Conservation (phyloP, 2,113 vertebrate species). For the Stomatorhinus ivindoensis region DNA sequence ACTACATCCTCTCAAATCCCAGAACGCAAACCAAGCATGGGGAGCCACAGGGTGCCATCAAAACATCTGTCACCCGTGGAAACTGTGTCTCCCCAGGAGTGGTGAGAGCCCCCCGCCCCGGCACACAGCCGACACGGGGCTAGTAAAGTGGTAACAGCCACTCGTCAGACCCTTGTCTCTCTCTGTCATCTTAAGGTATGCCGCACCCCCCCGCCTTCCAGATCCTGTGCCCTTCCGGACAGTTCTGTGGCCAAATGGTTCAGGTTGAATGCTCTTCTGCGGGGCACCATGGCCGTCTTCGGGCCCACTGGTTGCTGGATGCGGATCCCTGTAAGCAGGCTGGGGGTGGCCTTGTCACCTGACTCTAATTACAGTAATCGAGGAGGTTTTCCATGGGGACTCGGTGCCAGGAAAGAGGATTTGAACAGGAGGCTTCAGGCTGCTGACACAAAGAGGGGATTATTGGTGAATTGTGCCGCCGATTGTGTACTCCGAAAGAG, state of each 20-base stretch:
- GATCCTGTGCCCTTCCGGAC: not conserved
- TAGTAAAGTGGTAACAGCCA: not conserved
- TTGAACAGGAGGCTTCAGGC: not conserved
- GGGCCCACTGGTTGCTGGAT: not conserved
- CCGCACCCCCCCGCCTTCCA: not conserved
- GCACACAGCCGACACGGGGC: not conserved
- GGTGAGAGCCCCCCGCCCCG: not conserved
- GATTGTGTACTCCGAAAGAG: not conserved
- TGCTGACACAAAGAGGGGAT: not conserved
- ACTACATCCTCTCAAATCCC: not conserved
- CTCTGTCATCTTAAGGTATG: not conserved
- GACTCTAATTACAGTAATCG: constrained; percentile 18
- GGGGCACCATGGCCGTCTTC: not conserved
- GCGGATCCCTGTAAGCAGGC: constrained; percentile 20
- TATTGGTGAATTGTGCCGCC: not conserved
- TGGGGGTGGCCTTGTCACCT: constrained; percentile 33
- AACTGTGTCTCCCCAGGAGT: not conserved
- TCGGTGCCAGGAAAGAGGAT: not conserved
- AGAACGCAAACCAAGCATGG: not conserved
- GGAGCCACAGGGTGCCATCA: not conserved
- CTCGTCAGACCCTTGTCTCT: not conserved
- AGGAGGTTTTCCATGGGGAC: not conserved
- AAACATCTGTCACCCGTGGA: not conserved
- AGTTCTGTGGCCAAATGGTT: not conserved
- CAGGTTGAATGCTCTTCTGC: not conserved